Conservation (phyloP, 2,113 vertebrate species). For the Pelecanoides urinatrix region DNA sequence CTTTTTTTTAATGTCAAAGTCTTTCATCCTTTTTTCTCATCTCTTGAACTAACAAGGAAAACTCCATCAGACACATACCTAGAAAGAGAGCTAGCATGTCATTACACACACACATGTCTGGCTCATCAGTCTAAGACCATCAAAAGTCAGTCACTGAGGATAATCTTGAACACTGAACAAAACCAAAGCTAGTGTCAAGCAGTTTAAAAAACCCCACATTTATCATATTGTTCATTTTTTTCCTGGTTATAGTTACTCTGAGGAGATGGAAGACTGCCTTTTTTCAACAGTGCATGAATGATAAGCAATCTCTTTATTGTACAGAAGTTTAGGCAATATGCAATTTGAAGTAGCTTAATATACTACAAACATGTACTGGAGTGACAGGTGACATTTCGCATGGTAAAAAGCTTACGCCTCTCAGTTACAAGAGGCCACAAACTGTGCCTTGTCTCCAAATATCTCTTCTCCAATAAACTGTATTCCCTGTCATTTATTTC, state of each 20-base stretch:
- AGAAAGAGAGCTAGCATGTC: not conserved
- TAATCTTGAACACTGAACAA: not conserved
- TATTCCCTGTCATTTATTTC: not conserved
- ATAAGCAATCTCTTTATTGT: not conserved
- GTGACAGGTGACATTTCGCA: slow-evolving; percentile 15
- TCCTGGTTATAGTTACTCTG: not conserved
- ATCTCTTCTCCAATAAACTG: not conserved
- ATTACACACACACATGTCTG: not conserved
- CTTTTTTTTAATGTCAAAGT: not conserved
- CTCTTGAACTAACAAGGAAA: not conserved
- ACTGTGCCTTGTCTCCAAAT: not conserved
- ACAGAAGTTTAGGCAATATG: not conserved
- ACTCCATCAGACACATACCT: not conserved
- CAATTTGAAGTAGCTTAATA: not conserved
- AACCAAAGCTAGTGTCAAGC: not conserved
- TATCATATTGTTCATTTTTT: not conserved
- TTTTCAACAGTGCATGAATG: not conserved
- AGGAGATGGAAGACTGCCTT: not conserved
- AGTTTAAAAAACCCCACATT: not conserved
- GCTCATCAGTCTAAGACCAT: not conserved
- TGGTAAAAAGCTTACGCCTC: not conserved
- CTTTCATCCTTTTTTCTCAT: not conserved
- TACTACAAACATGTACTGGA: not conserved
- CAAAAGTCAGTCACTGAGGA: not conserved
- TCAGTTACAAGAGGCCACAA: not conserved